Percentiles rank a stretch among this genome's conserved stretches.
Conservation (phyloP, 2,113 vertebrate genomes). For the Ovis canadensis region DNA sequence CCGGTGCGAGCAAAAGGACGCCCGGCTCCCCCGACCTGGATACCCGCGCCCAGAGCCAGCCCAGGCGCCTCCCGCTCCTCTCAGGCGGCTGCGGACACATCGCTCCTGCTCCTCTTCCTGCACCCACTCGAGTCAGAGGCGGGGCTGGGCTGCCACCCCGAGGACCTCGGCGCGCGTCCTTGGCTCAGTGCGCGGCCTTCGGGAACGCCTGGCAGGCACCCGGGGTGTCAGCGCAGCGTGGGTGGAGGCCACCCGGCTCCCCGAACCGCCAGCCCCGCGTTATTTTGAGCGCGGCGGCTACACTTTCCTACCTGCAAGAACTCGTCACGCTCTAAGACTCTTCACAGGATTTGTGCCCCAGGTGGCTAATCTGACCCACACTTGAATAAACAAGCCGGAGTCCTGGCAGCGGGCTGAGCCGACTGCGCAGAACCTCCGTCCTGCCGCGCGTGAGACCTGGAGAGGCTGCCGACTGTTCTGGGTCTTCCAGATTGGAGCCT, state of each 20-base stretch:
- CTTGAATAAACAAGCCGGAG: constrained; percentile 30
- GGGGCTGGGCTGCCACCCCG: background rate
- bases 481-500: background rate
- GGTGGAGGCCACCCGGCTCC: background rate
- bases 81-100: background rate
- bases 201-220: background rate
- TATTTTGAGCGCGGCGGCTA: constrained; percentile 18
- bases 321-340: constrained; percentile 38
- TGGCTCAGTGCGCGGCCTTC: background rate
- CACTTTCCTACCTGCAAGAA: constrained; percentile 50
- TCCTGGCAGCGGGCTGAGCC: background rate
- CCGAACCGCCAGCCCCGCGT: background rate
- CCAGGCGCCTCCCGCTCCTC: background rate
- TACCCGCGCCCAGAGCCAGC: background rate
- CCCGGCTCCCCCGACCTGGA: background rate
- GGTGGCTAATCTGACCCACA: constrained; percentile 56
- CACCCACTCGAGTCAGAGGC: background rate
- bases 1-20: accelerated
- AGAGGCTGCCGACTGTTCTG: background rate
- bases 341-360: constrained; percentile 49
- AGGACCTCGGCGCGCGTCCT: background rate
- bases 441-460: background rate
- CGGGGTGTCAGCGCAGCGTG: background rate
- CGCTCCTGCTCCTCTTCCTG: background rate
- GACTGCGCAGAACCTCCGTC: background rate